These are phyloP conservation scores for Trichogramma evanescens DNA, from an alignment of 2,888 invertebrate species.

Conservation along the genomic window DNA sequence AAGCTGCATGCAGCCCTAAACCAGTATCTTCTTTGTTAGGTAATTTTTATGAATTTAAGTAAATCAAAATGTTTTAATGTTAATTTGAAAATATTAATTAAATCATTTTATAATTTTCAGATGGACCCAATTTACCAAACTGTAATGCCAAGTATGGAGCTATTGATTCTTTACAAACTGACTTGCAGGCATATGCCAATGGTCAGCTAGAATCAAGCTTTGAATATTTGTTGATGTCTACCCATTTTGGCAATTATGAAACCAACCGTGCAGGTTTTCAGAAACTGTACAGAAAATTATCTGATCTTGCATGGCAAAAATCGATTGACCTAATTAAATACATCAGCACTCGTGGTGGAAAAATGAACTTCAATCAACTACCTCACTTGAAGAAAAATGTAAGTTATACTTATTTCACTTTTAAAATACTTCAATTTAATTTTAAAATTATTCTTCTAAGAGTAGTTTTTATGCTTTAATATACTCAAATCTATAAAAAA, in stretches of 20 bases:
- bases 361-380: slow-evolving; percentile 51
- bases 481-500: not conserved
- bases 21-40: slow-evolving; percentile 23
- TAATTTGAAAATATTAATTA: not conserved
- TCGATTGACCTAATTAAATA: slow-evolving; percentile 71
- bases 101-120: slow-evolving; percentile 25
- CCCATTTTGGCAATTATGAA: slow-evolving; percentile 70
- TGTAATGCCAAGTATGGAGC: slow-evolving; percentile 64
- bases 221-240: slow-evolving; percentile 67
- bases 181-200: slow-evolving; percentile 55
- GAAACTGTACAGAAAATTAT: slow-evolving; percentile 64
- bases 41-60: not conserved
- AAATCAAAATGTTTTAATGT: not conserved
- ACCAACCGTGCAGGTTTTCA: slow-evolving; percentile 71
- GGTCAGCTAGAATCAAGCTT: slow-evolving; percentile 66
- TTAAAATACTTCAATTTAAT: not conserved
- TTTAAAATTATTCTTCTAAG: not conserved
- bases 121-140: slow-evolving; percentile 33
- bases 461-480: no score
- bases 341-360: slow-evolving; percentile 65
- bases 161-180: slow-evolving; percentile 50
- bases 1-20: slow-evolving; percentile 53
- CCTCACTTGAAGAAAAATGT: slow-evolving; percentile 34
- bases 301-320: slow-evolving; percentile 69
- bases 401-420: slow-evolving; percentile 17